Percentiles rank a stretch among this genome's conserved stretches.
Evolutionary conservation across 2,888 invertebrate species (phyloP).

Genomic region (Thymelicus sylvestris): DNA sequence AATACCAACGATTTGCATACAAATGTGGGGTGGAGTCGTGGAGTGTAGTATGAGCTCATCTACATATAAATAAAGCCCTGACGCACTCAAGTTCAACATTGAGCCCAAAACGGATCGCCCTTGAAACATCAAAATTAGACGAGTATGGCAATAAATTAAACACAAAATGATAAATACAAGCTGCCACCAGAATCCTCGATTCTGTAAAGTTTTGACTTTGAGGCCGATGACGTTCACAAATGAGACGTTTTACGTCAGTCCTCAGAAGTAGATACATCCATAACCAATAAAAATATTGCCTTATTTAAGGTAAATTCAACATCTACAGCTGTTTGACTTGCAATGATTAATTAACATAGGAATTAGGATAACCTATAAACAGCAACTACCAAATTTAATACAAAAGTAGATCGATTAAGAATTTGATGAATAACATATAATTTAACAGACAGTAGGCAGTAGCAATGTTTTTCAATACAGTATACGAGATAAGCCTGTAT

Average conservation of each 20-base stretch:
- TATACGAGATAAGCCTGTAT: slow-evolving; percentile 20
- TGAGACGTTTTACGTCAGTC: background rate
- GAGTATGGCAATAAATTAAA: background rate
- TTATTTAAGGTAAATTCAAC: too few relatives aligned
- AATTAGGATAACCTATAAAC: too few relatives aligned
- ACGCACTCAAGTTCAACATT: slow-evolving; percentile 43
- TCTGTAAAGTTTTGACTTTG: background rate
- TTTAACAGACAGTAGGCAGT: background rate
- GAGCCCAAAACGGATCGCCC: slow-evolving; percentile 39
- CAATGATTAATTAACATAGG: too few relatives aligned
- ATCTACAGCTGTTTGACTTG: too few relatives aligned
- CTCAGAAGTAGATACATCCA: too few relatives aligned
- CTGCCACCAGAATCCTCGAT: background rate
- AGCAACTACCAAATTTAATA: too few relatives aligned
- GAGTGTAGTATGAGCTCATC: slow-evolving; percentile 43
- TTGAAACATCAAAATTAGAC: slow-evolving; percentile 42
- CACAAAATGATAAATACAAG: background rate
- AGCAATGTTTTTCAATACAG: background rate
- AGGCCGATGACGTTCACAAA: background rate
- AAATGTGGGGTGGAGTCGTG: slow-evolving; percentile 40
- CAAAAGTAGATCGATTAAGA: too few relatives aligned
- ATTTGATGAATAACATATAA: background rate
- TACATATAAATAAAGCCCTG: slow-evolving; percentile 48
- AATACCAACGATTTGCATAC: slow-evolving; percentile 47
- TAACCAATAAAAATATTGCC: too few relatives aligned